A percentile compares a stretch with the other conserved stretches of the same genome.
These are phyloP conservation scores for Drosophila dives DNA, from an alignment of 2,888 invertebrate species.

Conservation along the genomic window DNA sequence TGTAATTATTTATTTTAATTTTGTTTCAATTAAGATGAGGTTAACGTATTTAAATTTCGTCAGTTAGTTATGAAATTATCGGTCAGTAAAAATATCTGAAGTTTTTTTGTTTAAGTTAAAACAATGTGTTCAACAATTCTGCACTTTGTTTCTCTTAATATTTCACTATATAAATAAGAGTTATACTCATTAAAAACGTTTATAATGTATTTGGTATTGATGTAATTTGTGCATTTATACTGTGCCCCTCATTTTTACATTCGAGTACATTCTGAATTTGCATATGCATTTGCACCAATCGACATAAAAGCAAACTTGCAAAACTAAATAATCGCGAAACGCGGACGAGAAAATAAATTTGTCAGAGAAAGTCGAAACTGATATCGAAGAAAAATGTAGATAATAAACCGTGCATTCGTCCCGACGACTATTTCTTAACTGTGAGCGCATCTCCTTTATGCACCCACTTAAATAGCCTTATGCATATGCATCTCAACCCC, in stretches of 20 bases:
- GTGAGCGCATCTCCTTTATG: constrained; percentile 33
- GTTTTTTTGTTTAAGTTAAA: background rate
- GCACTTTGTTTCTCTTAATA: background rate
- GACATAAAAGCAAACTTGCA: background rate
- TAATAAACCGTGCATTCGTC: constrained; percentile 32
- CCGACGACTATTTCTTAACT: constrained; percentile 44
- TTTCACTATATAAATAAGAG: background rate
- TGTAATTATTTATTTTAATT: background rate
- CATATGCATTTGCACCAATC: constrained; percentile 7
- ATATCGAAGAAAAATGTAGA: background rate
- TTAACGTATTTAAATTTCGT: background rate
- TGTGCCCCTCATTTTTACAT: constrained; percentile 15
- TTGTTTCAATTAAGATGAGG: background rate
- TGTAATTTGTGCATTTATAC: background rate
- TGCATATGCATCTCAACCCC: background rate
- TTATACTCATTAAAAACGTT: background rate
- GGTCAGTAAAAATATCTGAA: background rate
- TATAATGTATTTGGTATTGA: background rate
- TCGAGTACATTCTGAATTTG: constrained; percentile 2
- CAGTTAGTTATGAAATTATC: background rate
- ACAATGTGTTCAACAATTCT: background rate
- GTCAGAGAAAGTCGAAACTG: background rate
- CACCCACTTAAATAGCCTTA: background rate
- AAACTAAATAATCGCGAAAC: constrained; percentile 22
- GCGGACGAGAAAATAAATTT: too few species aligned